Percentiles rank a stretch among this genome's conserved stretches.
phyloP scores from a whole-genome alignment of 1,140 invertebrate species.

The Cherax quadricarinatus region DNA sequence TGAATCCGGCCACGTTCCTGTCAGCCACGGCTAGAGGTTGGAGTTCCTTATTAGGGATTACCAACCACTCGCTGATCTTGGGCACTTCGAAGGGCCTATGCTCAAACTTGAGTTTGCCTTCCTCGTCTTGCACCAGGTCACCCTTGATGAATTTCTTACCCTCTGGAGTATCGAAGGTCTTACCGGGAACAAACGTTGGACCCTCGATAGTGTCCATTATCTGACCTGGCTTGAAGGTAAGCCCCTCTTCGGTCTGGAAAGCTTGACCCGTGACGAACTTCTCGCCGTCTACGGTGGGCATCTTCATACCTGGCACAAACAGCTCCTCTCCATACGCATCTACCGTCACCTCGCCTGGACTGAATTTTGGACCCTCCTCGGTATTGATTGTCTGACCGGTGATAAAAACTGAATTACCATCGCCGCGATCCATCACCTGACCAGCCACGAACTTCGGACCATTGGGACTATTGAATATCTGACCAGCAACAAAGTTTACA shows the following conservation, averaged over 20 bases:
- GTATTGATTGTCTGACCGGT: constrained; percentile 83
- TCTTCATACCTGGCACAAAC: constrained; percentile 83
- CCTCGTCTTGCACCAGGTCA: constrained; percentile 61
- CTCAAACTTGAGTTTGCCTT: constrained; percentile 66
- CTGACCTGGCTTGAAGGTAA: constrained; percentile 82
- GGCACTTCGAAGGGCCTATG: constrained; percentile 56
- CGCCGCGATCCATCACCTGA: constrained; percentile 83
- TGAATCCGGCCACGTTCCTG: constrained; percentile 64
- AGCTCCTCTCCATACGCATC: constrained; percentile 78
- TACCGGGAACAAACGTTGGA: constrained; percentile 69
- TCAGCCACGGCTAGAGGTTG: constrained; percentile 67
- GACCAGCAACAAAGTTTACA: constrained; percentile 74
- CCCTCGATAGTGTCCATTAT: constrained; percentile 71
- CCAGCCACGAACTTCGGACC: constrained; percentile 85
- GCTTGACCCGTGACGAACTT: constrained; percentile 85
- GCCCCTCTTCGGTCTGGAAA: constrained; percentile 81
- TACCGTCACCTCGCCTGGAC: constrained; percentile 79
- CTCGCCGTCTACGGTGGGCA: constrained; percentile 80
- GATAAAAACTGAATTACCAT: constrained; percentile 75
- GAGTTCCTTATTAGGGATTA: constrained; percentile 69
- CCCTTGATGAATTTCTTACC: constrained; percentile 73
- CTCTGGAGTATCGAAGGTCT: constrained; percentile 66
- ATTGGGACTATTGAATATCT: constrained; percentile 83
- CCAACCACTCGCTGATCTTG: constrained; percentile 64
- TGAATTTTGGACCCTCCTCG: constrained; percentile 83